Base-by-base conservation (phyloP, 2,888 invertebrate genomes). In the Lissonota sp. region DNA sequence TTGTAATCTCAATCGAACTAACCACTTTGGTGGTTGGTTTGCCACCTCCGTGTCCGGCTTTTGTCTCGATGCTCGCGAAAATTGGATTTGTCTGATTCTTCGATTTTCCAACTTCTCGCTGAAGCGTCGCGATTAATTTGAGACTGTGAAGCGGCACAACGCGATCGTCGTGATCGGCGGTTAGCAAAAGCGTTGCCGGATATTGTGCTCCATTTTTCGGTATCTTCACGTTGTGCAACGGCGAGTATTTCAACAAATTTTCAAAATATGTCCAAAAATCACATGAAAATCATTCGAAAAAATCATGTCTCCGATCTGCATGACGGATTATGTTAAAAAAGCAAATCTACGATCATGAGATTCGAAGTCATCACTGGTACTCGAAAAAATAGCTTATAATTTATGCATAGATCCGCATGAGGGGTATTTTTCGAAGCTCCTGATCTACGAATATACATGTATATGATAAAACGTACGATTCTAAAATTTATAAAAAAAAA, bases 121-220 rank as follows among this genome's bases (percentile, higher is more conserved):
- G 99, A 80, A 99, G 93, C 87, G 97, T 95, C 1, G 99, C 99
- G 79, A 97, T 96, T 93, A 97, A 98, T 93, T 99, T 99, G 62
- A 99, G 95, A 80, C 99, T 98, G 94, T 99, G 99, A 85, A 98
- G 94, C 66, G 99, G 99, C 84, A 99, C 99, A 84, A 99, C 99
- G 86, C 99, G 96, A 94, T 99, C 99, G 93, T 99, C 99, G 93
- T 99, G 99, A 94, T 99, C 99, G 16, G 98, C 99, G n/a, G 99
- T 99, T 86, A 98, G 93, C 80, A 99, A 94, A 83, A 99, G 93
- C 16, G 96, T 96, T 14, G 99, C 96, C 5, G 99, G 99, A 94
- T 99, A 99, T 93, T 98, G 96, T 7, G 92, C 91, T 90, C 93
- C 93, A 88, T 94, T 93, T 71, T 93, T 89, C 0, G 98, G 97